Conservation (phyloP, 1,140 invertebrate genomes). For the Leptopilina boulardi region DNA sequence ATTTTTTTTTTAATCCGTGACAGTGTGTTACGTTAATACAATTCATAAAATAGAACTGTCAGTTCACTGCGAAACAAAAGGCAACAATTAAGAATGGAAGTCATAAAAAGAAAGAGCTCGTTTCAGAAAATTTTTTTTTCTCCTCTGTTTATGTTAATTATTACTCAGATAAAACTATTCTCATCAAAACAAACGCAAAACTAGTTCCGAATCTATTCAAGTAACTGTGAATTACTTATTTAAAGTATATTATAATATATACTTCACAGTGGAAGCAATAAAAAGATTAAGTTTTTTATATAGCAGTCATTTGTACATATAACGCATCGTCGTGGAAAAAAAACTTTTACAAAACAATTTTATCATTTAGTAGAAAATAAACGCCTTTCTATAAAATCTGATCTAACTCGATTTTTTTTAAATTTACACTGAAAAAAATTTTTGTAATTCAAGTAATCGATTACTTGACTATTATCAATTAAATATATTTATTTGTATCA, state of each 20-base stretch:
- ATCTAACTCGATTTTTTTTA: too few species aligned
- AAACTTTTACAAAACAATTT: background rate
- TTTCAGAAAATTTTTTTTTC: background rate
- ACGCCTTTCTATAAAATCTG: too few species aligned
- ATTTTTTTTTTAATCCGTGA: too few species aligned
- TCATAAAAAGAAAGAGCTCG: slow-evolving; percentile 21
- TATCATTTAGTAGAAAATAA: too few species aligned
- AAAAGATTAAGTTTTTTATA: background rate
- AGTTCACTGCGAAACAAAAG: slow-evolving; percentile 10
- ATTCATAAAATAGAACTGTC: slow-evolving; percentile 2
- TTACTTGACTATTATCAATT: too few species aligned
- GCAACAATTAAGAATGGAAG: slow-evolving; percentile 16
- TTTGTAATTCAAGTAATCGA: too few species aligned
- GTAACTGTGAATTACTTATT: slow-evolving; percentile 15
- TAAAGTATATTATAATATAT: background rate
- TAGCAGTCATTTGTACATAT: background rate
- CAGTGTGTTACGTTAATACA: too few species aligned
- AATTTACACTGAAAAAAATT: too few species aligned
- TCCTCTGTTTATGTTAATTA: background rate
- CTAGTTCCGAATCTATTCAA: background rate
- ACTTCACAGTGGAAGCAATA: background rate
- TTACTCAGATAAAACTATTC: slow-evolving; percentile 12
- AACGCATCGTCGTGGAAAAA: too few species aligned
- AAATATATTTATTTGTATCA: too few species aligned
- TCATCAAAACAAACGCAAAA: background rate